Evolutionary conservation across 1,140 invertebrate genomes (phyloP).

Genomic region (Sweltsa coloradensis): DNA sequence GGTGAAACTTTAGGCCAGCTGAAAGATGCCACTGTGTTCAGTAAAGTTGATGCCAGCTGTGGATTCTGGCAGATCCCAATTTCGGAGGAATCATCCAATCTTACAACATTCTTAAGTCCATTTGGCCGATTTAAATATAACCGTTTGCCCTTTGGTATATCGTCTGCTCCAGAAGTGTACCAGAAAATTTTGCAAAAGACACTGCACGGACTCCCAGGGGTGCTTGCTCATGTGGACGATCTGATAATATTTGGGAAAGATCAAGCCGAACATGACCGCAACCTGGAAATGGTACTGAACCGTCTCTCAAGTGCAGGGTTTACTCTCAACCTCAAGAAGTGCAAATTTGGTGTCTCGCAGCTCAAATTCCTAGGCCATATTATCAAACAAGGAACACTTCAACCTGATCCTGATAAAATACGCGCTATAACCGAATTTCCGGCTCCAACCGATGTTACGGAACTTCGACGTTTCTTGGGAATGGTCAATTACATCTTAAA

Average conservation of each 20-base stretch:
- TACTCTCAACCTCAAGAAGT: slow-evolving; percentile 13
- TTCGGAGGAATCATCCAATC: slow-evolving; percentile 8
- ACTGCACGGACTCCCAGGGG: background rate
- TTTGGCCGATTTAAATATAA: slow-evolving; percentile 16
- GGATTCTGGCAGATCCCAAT: slow-evolving; percentile 18
- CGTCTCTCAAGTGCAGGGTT: slow-evolving; percentile 13
- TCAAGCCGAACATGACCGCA: background rate
- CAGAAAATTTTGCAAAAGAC: background rate
- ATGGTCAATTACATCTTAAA: slow-evolving; percentile 5
- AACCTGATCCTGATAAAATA: slow-evolving; percentile 19
- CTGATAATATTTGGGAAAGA: slow-evolving; percentile 4
- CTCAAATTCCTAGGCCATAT: slow-evolving; percentile 25
- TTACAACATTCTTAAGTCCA: slow-evolving; percentile 19
- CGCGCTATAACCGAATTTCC: slow-evolving; percentile 23
- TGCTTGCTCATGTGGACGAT: slow-evolving; percentile 2
- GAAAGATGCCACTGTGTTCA: slow-evolving; percentile 7
- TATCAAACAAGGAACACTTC: slow-evolving; percentile 22
- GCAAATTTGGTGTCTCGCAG: slow-evolving; percentile 10
- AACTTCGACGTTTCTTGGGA: slow-evolving; percentile 27
- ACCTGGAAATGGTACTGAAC: background rate
- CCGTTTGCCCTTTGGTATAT: slow-evolving; percentile 16
- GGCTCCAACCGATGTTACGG: slow-evolving; percentile 20
- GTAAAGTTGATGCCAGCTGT: slow-evolving; percentile 17
- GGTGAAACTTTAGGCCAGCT: slow-evolving; percentile 1
- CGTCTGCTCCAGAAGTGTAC: slow-evolving; percentile 13